Base-by-base conservation (phyloP, 1,140 invertebrate species). In the Choristoneura fumiferana region DNA sequence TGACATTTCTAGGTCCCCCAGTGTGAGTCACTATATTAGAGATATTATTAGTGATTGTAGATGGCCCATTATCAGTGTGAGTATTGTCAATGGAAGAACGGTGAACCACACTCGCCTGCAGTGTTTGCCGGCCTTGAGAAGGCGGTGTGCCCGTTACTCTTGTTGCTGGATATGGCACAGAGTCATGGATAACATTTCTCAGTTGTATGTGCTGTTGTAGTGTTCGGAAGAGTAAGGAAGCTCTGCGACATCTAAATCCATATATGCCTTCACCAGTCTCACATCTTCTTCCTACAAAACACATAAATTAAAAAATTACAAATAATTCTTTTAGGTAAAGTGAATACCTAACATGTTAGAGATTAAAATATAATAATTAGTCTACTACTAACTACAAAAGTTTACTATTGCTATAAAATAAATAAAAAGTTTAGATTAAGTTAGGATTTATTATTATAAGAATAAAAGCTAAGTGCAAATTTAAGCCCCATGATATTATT, bases 261-360 rank as follows among this genome's bases (percentile, higher is more conserved):
- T 98, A 99, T 67, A 99, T 97, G 8, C 98, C 98, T 68, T 62
- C 97, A 1, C 93, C 98, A 0, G 97, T 98, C 35, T 95, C 94
- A 84, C 97, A 99, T 45, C 98, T 91, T 65, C 98, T 92, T 0
- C 98, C 89, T 90, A 62, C 6, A 63, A 81, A 71, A 40, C 36
- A 58, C 2, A 72, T 5, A 55, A 18, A 52, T 34, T 54, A 37
- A 39, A 60, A 15, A 43, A 18, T 18, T 33, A 37, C 57, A 57
- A 29, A 29, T 17, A 33, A 39, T 45, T 29, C 8, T 60, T 2
- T n/a, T 37, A 14, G 13, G 12, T 15, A 39, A 39, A 36, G 12
- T n/a, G 12, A n/a, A 37, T 37, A 34, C 4, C 4, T 4, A 34
- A 5, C 4, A 34, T 34, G 9, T 34, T 9, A 34, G 4, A 34